Conservation (phyloP, 2,113 vertebrate species). For the Cyphomyrus discorhynchus region DNA sequence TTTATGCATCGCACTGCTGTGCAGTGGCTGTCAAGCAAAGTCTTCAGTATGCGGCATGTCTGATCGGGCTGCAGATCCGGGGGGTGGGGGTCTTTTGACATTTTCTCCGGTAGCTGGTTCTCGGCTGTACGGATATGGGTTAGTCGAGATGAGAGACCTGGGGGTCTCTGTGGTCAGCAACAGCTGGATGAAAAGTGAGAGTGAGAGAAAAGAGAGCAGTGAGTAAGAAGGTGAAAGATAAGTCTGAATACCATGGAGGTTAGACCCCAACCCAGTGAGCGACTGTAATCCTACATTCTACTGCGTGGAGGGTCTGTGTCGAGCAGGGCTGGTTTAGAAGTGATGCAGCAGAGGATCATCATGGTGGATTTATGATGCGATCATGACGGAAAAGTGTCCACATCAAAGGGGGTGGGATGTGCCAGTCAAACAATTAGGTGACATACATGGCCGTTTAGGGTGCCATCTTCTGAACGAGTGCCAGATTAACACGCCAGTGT, state of each 20-base stretch:
- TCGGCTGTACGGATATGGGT: not conserved
- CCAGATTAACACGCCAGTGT: not conserved
- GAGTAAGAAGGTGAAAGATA: not conserved
- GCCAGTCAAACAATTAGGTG: not conserved
- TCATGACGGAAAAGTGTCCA: not conserved
- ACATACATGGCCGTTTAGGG: not conserved
- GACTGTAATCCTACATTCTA: not conserved
- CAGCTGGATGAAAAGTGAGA: not conserved
- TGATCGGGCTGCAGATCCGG: not conserved
- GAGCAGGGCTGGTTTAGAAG: not conserved
- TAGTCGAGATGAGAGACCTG: not conserved
- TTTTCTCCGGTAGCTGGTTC: not conserved
- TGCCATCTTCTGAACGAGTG: not conserved
- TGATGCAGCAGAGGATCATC: not conserved
- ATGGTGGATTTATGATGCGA: not conserved
- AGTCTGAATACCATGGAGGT: not conserved
- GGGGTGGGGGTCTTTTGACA: not conserved
- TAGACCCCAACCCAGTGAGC: not conserved
- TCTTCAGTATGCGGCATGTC: not conserved
- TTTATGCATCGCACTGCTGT: not conserved
- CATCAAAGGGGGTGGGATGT: not conserved
- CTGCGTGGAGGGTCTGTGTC: not conserved
- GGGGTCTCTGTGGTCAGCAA: not conserved
- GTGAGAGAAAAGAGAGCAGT: not conserved
- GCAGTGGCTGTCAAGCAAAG: not conserved